phyloP scores from a whole-genome alignment of 2,888 invertebrate genomes.

The Rhabditoides inermis region DNA sequence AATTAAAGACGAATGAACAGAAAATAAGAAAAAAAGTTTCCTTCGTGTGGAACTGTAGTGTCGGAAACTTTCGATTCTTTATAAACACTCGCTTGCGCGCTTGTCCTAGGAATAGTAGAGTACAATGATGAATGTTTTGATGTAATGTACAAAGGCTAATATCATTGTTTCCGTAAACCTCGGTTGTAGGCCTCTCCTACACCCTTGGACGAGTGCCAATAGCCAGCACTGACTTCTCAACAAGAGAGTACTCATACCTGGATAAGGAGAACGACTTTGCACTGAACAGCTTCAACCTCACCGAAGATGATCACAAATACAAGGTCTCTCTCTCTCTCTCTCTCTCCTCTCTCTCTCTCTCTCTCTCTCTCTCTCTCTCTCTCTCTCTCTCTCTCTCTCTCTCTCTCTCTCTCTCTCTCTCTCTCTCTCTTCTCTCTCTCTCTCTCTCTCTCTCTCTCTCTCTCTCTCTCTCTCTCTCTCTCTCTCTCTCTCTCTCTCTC shows the following conservation, averaged over 20 bases:
- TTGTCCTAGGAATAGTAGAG: too few species aligned
- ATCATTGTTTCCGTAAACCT: too few species aligned
- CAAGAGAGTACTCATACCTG: conserved; percentile 71
- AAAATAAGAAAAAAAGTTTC: too few species aligned
- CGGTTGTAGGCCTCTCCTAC: conserved; percentile 14
- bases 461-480: neutral
- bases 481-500: neutral
- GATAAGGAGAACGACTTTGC: conserved; percentile 58
- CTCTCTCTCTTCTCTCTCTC: conserved; percentile 3
- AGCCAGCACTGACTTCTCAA: conserved; percentile 77
- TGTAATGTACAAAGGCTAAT: too few species aligned
- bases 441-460: neutral
- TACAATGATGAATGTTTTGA: too few species aligned
- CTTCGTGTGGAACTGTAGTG: too few species aligned
- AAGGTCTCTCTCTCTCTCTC: conserved; percentile 49
- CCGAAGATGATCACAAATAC: conserved; percentile 67
- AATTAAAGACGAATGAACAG: too few species aligned
- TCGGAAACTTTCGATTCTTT: too few species aligned
- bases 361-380: neutral
- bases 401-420: conserved; percentile 3
- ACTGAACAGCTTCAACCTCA: conserved; percentile 62
- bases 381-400: conserved; percentile 2
- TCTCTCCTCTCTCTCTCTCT: neutral
- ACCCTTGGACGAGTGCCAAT: conserved; percentile 70
- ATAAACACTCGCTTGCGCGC: too few species aligned